Percentiles rank a stretch among this genome's conserved stretches.
phyloP scores from a whole-genome alignment of 2,797 vertebrate genomes.

The Alcedo atthis region DNA sequence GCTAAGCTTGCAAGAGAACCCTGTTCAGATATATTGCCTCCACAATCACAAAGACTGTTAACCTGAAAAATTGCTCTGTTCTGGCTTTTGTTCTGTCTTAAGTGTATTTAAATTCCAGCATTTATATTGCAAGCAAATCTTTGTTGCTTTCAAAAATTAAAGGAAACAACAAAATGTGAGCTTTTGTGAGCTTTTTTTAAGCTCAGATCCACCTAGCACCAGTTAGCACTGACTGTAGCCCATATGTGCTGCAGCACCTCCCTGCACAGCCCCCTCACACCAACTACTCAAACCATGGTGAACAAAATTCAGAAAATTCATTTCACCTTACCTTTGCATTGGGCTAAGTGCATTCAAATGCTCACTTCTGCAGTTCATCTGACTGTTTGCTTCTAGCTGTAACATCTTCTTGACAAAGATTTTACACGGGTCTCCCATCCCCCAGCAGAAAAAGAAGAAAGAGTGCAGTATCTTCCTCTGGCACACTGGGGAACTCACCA shows the following conservation, averaged over 20 bases:
- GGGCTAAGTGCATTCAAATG: neutral
- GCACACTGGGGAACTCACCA: neutral
- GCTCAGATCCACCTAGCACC: neutral
- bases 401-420: neutral
- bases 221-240: neutral
- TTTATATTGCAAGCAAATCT: neutral
- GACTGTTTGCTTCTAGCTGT: neutral
- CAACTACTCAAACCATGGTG: neutral
- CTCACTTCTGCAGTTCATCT: neutral
- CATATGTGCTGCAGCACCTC: neutral
- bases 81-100: neutral
- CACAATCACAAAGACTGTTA: neutral
- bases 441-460: neutral
- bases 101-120: neutral
- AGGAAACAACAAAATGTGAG: neutral
- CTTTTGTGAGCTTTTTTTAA: neutral
- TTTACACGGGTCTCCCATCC: neutral
- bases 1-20: neutral
- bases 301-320: neutral
- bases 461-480: accelerated
- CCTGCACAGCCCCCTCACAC: neutral
- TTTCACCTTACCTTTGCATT: neutral
- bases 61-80: neutral
- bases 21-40: neutral
- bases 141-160: neutral